Base-by-base conservation (phyloP, 1,140 invertebrate genomes). In the Dendrolimus kikuchii region DNA sequence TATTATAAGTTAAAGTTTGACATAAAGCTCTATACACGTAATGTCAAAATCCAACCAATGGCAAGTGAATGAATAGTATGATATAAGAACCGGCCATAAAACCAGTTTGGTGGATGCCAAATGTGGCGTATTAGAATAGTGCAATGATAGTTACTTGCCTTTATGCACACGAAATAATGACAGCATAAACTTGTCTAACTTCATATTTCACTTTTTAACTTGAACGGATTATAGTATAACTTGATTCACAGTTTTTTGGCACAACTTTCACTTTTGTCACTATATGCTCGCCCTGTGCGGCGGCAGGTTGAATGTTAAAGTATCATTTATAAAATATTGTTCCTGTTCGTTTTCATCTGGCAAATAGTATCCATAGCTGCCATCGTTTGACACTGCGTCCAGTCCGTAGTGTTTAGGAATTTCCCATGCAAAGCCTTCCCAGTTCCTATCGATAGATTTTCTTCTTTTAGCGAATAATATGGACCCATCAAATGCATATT, bases 201-300 rank as follows among this genome's bases (percentile, higher is more conserved):
- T 23, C 23, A 23, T 3, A 3, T 23, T 23, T 23, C 23, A 23
- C 23, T 23, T 23, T 23, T 23, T 23, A 23, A 23, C 23, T 23
- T 23, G 23, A 23, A 23, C 23, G 3, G 3, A 23, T 23, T 23
- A 23, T 23, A 23, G 23, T 23, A 23, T 23, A 23, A 23, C 23
- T 23, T 23, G 23, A 66, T 52, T 66, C 66, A 69, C 67, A 63
- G 62, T 74, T 57, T 38, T 57, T 69, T 75, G 62, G 67, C 66
- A 70, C 57, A 41, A 56, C 51, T 60, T 50, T 51, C 23, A 23
- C 23, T 23, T 23, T 23, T 23, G 23, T 23, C 23, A 23, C 23
- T 83, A 87, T 49, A 88, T 86, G 59, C 87, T 88, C 8, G 86
- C 82, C 5, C 87, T 62, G 43, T 87, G 81, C 9, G 85, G 68